A percentile compares a stretch with the other conserved stretches of the same genome.
phyloP scores from a whole-genome alignment of 2,888 invertebrate species.

The Malacosoma neustria region DNA sequence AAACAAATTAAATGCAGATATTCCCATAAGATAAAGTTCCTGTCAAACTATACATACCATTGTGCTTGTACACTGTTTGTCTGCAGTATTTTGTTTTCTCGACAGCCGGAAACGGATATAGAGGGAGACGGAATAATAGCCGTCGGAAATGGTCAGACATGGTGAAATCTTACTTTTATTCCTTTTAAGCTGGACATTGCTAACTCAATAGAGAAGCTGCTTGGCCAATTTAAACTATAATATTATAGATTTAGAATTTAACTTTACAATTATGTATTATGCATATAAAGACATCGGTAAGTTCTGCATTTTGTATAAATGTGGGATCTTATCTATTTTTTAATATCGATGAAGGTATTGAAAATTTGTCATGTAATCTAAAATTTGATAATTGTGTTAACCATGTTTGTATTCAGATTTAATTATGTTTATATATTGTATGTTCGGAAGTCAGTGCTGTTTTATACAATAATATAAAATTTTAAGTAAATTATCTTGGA shows the following conservation, averaged over 20 bases:
- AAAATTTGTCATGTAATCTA: too few relatives aligned
- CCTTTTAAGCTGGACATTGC: slow-evolving; percentile 57
- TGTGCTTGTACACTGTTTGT: slow-evolving; percentile 30
- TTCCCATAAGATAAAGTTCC: slow-evolving; percentile 5
- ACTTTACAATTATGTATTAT: slow-evolving; percentile 15
- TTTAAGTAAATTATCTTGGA: too few relatives aligned
- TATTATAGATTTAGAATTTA: slow-evolving; percentile 8
- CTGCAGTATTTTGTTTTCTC: slow-evolving; percentile 66
- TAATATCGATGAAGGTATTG: too few relatives aligned
- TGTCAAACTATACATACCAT: background rate
- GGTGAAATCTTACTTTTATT: slow-evolving; percentile 65
- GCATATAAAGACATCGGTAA: too few relatives aligned
- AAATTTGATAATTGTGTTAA: too few relatives aligned
- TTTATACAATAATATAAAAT: too few relatives aligned
- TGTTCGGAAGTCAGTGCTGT: too few relatives aligned
- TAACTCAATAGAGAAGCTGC: slow-evolving; percentile 40
- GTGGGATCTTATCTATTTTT: too few relatives aligned
- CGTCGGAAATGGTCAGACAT: slow-evolving; percentile 75
- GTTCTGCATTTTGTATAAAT: too few relatives aligned
- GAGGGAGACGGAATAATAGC: slow-evolving; percentile 75
- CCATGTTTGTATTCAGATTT: too few relatives aligned
- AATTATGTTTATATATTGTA: too few relatives aligned
- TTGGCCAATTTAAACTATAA: slow-evolving; percentile 21
- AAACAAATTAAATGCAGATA: slow-evolving; percentile 9
- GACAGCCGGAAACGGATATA: slow-evolving; percentile 73